Base-by-base conservation (phyloP, 1,140 invertebrate genomes). In the Philaenus spumarius region DNA sequence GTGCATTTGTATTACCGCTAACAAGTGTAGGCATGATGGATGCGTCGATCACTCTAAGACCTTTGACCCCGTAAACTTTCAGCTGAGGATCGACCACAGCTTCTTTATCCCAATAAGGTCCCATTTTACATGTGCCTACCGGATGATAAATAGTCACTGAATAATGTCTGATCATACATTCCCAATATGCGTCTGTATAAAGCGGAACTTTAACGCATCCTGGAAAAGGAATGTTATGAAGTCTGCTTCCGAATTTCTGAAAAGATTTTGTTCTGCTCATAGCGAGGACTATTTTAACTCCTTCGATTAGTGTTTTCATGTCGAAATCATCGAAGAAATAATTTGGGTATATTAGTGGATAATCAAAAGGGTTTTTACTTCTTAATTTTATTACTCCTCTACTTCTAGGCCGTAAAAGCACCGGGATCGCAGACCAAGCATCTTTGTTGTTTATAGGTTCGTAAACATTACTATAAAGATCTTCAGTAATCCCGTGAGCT, bases 121-220 rank as follows among this genome's bases (percentile, higher is more conserved):
- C 94, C 94, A 97, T 97, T 70, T 93, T 95, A 51, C 87, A 90
- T 0, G 93, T 95, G 0, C 92, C 91, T 0, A 90, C 84, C 0
- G 91, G 90, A 77, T 95, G 91, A 68, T 93, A 94, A 40, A 87
- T 83, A 0, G 91, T 93, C 1, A 80, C 82, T 0, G 87, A 86
- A 58, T 91, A 90, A 6, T 85, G 77, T 12, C 87, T 74, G 4
- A 90, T 87, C 83, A 90, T 88, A 65, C 90, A 93, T 65, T 89
- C 86, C 82, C 87, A 90, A 65, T 87, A 91, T 2, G 75, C 65
- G 66, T 93, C 89, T 0, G 83, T 82, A 66, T 82, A 87, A 43
- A 79, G 71, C 0, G 73, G 75, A 14, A 89, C 71, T 24, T 82
- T 78, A 17, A 74, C 73, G 59, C 89, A 93, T 1, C 83, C 83